Base-by-base conservation (phyloP, 2,797 vertebrate genomes). In the Geotrypetes seraphini region DNA sequence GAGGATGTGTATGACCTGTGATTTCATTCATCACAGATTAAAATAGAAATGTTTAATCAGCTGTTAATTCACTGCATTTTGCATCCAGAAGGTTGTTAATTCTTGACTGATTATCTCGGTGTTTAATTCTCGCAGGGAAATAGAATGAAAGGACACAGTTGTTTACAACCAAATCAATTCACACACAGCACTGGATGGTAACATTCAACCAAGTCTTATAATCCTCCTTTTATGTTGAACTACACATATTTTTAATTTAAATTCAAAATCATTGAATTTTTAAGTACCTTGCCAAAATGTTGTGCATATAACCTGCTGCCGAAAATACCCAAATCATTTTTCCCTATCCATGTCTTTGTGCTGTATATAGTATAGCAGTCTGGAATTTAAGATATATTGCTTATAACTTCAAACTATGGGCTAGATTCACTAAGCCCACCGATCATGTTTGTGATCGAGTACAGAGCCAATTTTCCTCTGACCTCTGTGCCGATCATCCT, bases 61-160 rank as follows among this genome's bases (percentile, higher is more conserved):
- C 9, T 57, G 38, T 26, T 29, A 49, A 31, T 35, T 25, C 4
- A 27, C 13, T n/a, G 2, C 0, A 21, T 55, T 57, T 31, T 31
- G 1, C 4, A 29, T 28, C 14, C 17, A 41, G 36, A 41, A 44
- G 21, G 12, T 36, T 40, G 15, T 41, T 49, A 31, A 33, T 40
- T 50, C 20, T 5, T 49, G 8, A 22, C 6, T 47, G 27, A 36
- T 27, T 34, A 38, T 22, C 31, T 57, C 25, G 27, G 16, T 16
- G 14, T 22, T 21, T 19, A 37, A 10, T 31, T 32, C 53, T 3
- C 14, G 30, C 4, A 33, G 9, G 48, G 18, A 34, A 45, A n/a
- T 3, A 33, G 7, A 8, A 2, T 43, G 15, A 49, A n/a, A 60
- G 7, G 2, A 9, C 10, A 16, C 3, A 2, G 7, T 3, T 36